Evolutionary conservation across 2,113 vertebrate genomes (phyloP), one percentile per base, ranked within the genome.

Genomic region (Chloebia gouldiae): DNA sequence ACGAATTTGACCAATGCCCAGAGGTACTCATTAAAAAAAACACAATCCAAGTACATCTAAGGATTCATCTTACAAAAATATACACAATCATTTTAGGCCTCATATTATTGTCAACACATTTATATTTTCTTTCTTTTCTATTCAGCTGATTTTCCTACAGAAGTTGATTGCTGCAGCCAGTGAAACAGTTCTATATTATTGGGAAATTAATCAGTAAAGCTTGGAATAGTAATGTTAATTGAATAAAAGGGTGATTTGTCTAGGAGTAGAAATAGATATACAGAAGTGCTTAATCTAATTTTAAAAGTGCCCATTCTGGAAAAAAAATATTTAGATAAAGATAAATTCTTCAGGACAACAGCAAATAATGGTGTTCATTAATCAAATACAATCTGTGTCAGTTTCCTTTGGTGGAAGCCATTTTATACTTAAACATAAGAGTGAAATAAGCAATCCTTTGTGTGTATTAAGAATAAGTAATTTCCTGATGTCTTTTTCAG

Each of bases 361-460:
- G 84, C 60, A 97, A 96, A 94, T 91, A 97, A 97, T 88, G 57
- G 75, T 50, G 79, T 88, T 33, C 76, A 96, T 97, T 97, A 92
- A 97, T 98, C 95, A 98, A 94, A 92, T 68, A 90, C 95, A 94
- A 89, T 92, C 77, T 81, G 39, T 63, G 60, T 96, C 73, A 90
- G 70, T 86, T 64, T 64, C 35, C 94, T 92, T 57, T 90, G 65
- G 90, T 82, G 92, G 90, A 91, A 93, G 95, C 87, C 61, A 91
- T 97, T 96, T 96, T 50, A 65, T 65, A 72, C 93, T 83, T 95
- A 85, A 96, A 90, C 40, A 56, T 88, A 95, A 90, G 53, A 92
- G 42, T 91, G 82, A 96, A 95, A 97, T 95, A 95, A 96, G 78
- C 64, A 96, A 88, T 92, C 70, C 85, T 66, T 83, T 25, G 35